A percentile compares a stretch with the other conserved stretches of the same genome.
Conservation (phyloP, 2,113 vertebrate genomes). For the Pangasianodon hypophthalmus region DNA sequence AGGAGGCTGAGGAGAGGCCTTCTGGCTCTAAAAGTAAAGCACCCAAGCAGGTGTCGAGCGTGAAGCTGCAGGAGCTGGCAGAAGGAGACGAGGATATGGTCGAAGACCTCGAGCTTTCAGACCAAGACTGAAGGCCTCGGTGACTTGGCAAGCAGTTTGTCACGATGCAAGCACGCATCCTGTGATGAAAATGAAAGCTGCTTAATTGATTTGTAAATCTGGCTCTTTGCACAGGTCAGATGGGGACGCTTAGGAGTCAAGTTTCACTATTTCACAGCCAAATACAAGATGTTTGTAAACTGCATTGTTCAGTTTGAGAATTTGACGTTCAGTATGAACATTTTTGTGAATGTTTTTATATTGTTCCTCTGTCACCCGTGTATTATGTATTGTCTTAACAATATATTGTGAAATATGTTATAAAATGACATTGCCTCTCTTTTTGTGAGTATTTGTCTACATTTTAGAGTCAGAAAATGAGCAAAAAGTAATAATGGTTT, state of each 20-base stretch:
- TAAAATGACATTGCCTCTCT: not conserved
- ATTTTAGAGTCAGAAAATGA: not conserved
- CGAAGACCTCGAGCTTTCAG: slow-evolving; percentile 86
- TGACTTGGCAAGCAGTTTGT: slow-evolving; percentile 16
- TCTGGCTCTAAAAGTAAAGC: slow-evolving; percentile 55
- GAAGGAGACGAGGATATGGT: slow-evolving; percentile 85
- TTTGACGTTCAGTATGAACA: not conserved
- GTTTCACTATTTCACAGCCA: slow-evolving; percentile 23
- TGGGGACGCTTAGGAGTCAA: not conserved
- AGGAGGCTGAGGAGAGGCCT: slow-evolving; percentile 48
- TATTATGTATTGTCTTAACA: slow-evolving; percentile 27
- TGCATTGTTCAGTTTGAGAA: not conserved
- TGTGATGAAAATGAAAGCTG: slow-evolving; percentile 20
- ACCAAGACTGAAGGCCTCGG: slow-evolving; percentile 72
- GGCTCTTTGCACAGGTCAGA: slow-evolving; percentile 6
- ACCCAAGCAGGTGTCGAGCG: slow-evolving; percentile 69
- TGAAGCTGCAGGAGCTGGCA: slow-evolving; percentile 80
- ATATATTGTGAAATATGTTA: slow-evolving; percentile 26
- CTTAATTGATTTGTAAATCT: slow-evolving; percentile 33
- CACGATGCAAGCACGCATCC: not conserved
- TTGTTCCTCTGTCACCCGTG: not conserved
- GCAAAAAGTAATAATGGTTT: not conserved
- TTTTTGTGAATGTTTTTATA: not conserved
- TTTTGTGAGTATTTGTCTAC: not conserved
- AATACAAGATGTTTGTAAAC: slow-evolving; percentile 16